Percentiles rank a stretch among this genome's conserved stretches.
Evolutionary conservation across 2,888 invertebrate species (phyloP).

Genomic region (Spilosoma lubricipeda): DNA sequence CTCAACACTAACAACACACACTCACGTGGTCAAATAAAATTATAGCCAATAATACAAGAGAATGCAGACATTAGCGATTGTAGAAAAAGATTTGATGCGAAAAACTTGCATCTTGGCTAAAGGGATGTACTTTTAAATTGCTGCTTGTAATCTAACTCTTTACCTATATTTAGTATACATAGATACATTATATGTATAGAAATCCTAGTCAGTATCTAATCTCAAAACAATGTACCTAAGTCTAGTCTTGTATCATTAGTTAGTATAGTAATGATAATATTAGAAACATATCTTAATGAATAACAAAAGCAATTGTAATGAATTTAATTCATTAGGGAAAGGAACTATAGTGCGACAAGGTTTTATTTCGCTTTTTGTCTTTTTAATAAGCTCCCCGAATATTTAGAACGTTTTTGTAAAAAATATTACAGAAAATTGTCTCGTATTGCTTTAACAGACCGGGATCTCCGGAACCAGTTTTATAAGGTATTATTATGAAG

Average conservation of each 20-base stretch:
- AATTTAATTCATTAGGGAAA: constrained; percentile 61
- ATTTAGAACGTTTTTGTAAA: too few species aligned
- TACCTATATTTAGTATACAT: neutral
- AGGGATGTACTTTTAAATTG: too few species aligned
- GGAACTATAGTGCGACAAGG: neutral
- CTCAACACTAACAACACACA: too few species aligned
- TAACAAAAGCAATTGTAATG: constrained; percentile 61
- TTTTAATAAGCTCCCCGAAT: too few species aligned
- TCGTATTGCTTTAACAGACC: too few species aligned
- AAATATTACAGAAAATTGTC: too few species aligned
- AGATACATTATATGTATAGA: neutral
- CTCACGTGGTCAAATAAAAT: too few species aligned
- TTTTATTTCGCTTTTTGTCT: too few species aligned
- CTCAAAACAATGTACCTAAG: constrained; percentile 20
- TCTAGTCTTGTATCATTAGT: constrained; percentile 34
- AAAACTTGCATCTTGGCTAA: neutral
- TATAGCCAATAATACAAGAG: too few species aligned
- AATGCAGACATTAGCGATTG: too few species aligned
- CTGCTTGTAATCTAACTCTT: neutral
- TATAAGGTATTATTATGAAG: too few species aligned
- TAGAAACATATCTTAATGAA: constrained; percentile 31
- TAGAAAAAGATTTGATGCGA: neutral
- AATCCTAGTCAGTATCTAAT: constrained; percentile 6
- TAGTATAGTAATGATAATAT: constrained; percentile 25
- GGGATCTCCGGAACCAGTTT: too few species aligned